Evolutionary conservation across 2,797 vertebrate genomes (phyloP).

Genomic region (Hybognathus amarus): DNA sequence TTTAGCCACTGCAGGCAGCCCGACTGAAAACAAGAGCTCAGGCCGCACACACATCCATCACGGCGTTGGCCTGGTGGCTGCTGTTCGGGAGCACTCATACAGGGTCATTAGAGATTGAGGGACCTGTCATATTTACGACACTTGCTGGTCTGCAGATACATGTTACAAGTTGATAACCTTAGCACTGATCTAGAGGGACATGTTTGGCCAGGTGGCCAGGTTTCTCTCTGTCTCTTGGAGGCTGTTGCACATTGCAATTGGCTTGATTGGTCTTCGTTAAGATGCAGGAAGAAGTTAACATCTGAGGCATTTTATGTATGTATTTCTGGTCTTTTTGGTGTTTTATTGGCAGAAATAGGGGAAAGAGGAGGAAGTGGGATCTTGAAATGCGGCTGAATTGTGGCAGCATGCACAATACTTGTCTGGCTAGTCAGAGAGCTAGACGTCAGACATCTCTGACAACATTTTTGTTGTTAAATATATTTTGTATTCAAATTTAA

Average conservation of each 20-base stretch:
- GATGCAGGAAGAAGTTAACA: not conserved
- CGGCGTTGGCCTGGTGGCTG: slow-evolving; percentile 28
- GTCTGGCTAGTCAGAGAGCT: too few relatives aligned
- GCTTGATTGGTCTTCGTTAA: slow-evolving; percentile 10
- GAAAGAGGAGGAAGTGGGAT: not conserved
- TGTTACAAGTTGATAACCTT: slow-evolving; percentile 45
- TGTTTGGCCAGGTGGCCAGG: slow-evolving; percentile 5
- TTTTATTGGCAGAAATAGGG: not conserved
- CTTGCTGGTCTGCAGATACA: slow-evolving; percentile 35
- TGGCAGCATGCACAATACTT: not conserved
- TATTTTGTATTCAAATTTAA: not conserved
- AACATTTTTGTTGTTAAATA: not conserved
- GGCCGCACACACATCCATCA: slow-evolving; percentile 55
- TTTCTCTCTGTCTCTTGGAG: not conserved
- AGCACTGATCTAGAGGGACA: slow-evolving; percentile 9
- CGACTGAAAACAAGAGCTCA: slow-evolving; percentile 36
- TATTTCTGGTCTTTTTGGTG: not conserved
- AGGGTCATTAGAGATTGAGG: slow-evolving; percentile 55
- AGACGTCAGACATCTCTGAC: not conserved
- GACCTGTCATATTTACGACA: slow-evolving; percentile 48
- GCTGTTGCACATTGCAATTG: slow-evolving; percentile 5
- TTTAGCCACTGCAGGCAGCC: slow-evolving; percentile 49
- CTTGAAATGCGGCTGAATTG: not conserved
- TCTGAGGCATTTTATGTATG: not conserved
- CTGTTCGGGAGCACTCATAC: slow-evolving; percentile 40